phyloP scores from a whole-genome alignment of 2,113 vertebrate species.

The Psittacula cyanocephala region DNA sequence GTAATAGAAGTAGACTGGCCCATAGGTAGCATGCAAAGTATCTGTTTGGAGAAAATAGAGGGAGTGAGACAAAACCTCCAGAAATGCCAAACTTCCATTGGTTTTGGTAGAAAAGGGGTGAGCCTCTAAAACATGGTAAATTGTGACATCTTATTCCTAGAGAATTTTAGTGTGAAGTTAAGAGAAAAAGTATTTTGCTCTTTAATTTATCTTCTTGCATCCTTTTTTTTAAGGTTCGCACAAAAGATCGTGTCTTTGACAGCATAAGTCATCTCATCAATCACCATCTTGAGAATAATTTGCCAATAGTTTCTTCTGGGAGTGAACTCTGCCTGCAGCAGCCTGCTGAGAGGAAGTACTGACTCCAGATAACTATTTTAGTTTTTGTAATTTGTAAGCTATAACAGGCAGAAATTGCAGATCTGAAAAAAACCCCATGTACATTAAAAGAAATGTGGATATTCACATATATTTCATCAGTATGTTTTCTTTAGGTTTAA shows the following conservation, averaged over 20 bases:
- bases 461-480: not conserved
- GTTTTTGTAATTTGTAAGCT: not conserved
- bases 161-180: not conserved
- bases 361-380: conserved; percentile 58
- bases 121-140: not conserved
- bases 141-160: not conserved
- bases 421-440: not conserved
- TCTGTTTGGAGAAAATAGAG: not conserved
- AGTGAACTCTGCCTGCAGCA: conserved; percentile 96
- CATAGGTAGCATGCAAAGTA: not conserved
- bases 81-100: not conserved
- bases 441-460: not conserved
- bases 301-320: conserved; percentile 94
- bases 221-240: conserved; percentile 85
- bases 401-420: not conserved
- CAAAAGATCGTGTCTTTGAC: conserved; percentile 95
- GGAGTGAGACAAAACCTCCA: not conserved
- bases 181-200: not conserved
- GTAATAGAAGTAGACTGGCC: not conserved
- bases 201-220: conserved; percentile 14
- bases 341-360: conserved; percentile 87
- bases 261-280: conserved; percentile 97
- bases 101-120: not conserved
- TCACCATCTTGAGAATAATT: conserved; percentile 92
- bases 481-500: conserved; percentile 30